Evolutionary conservation across 2,888 invertebrate genomes (phyloP).

Genomic region (Priocnemis perturbator): DNA sequence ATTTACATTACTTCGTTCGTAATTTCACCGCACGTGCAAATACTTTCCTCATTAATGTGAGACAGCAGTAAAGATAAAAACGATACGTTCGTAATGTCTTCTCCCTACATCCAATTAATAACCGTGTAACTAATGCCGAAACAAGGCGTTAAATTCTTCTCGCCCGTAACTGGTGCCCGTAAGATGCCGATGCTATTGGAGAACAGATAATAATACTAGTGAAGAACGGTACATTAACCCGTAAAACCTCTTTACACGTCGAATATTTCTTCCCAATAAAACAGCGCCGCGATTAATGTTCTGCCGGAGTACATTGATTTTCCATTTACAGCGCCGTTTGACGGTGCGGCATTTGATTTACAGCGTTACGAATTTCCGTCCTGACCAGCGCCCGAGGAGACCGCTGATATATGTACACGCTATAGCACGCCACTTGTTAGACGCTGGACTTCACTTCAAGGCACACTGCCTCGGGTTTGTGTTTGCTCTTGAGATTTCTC

Average conservation of each 20-base stretch:
- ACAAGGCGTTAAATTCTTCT: too few relatives aligned
- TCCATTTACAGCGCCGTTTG: constrained; percentile 38
- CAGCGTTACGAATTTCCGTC: constrained; percentile 43
- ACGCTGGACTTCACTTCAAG: constrained; percentile 26
- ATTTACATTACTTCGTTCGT: too few relatives aligned
- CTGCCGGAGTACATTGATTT: constrained; percentile 44
- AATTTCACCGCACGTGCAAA: too few relatives aligned
- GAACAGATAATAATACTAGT: background rate
- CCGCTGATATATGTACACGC: constrained; percentile 32
- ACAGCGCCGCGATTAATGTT: constrained; percentile 44
- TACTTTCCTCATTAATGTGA: too few relatives aligned
- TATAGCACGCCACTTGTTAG: constrained; percentile 37
- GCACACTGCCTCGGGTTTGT: constrained; percentile 19
- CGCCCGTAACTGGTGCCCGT: too few relatives aligned
- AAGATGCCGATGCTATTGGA: background rate
- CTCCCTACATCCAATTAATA: too few relatives aligned
- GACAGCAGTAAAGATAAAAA: too few relatives aligned
- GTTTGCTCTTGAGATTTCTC: constrained; percentile 43
- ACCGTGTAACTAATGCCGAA: too few relatives aligned
- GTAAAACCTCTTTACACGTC: constrained; percentile 22
- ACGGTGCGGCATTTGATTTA: constrained; percentile 41
- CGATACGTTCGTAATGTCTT: too few relatives aligned
- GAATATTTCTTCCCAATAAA: constrained; percentile 37
- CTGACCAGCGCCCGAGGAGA: constrained; percentile 25
- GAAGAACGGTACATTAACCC: constrained; percentile 26